These are phyloP conservation scores for Takifugu bimaculatus DNA, from an alignment of 2,113 vertebrate genomes.

Conservation along the genomic window DNA sequence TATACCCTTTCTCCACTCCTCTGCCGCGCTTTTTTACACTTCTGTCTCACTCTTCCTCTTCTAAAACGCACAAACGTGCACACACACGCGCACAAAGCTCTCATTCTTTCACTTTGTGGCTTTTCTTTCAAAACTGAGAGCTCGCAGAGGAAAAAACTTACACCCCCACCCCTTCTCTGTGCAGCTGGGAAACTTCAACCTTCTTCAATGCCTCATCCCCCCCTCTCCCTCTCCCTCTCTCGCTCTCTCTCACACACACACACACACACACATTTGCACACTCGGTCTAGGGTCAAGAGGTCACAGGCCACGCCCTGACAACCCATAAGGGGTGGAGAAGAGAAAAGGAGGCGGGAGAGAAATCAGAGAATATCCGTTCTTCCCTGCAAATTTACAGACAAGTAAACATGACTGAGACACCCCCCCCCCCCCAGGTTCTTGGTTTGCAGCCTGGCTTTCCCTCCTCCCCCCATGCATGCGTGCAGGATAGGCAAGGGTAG, in stretches of 20 bases:
- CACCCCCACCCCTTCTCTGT: constrained; percentile 50
- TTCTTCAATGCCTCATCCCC: constrained; percentile 33
- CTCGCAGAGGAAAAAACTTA: constrained; percentile 54
- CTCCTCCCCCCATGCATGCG: not conserved
- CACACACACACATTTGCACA: constrained; percentile 30
- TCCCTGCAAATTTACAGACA: constrained; percentile 56
- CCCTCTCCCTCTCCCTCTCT: constrained; percentile 19
- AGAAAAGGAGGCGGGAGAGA: constrained; percentile 53
- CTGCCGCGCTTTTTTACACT: not conserved
- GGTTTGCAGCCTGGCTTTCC: constrained; percentile 19
- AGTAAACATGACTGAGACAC: constrained; percentile 60
- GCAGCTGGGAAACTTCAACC: constrained; percentile 71
- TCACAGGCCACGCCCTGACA: constrained; percentile 66
- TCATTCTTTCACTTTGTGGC: constrained; percentile 70
- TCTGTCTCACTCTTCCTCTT: not conserved
- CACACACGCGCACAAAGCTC: constrained; percentile 65
- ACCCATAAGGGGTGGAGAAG: constrained; percentile 54
- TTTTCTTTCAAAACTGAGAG: constrained; percentile 67
- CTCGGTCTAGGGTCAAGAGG: constrained; percentile 55
- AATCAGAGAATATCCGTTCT: constrained; percentile 57
- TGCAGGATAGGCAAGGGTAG: constrained; percentile 4
- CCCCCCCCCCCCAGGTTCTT: constrained; percentile 6
- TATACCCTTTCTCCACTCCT: not conserved
- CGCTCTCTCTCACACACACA: not conserved
- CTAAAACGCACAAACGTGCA: constrained; percentile 24